Conservation (phyloP, 2,888 invertebrate species). For the Polydrusus cervinus region DNA sequence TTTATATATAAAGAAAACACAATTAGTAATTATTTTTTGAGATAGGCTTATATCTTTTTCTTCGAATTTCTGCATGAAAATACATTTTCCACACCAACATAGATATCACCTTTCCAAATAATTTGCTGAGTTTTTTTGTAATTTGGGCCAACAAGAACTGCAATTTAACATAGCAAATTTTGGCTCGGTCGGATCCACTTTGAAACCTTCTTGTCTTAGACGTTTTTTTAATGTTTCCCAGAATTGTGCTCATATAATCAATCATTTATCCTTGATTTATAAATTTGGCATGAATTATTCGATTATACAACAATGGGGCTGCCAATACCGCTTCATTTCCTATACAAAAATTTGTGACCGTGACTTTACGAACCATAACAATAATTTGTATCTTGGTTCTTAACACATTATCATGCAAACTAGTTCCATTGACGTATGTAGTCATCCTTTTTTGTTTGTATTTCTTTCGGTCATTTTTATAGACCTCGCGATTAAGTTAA, state of each 20-base stretch:
- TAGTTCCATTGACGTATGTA: neutral
- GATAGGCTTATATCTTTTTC: no score
- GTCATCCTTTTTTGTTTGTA: neutral
- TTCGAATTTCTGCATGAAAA: no score
- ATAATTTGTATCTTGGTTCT: neutral
- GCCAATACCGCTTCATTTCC: neutral
- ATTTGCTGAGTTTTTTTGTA: no score
- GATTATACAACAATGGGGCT: neutral
- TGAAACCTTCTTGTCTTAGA: no score
- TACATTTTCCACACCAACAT: no score
- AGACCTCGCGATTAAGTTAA: neutral
- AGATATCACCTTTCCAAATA: no score
- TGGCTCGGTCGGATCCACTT: no score
- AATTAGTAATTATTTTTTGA: no score
- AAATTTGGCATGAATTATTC: neutral
- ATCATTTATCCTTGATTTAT: slow-evolving; percentile 9
- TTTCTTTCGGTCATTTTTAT: slow-evolving; percentile 10
- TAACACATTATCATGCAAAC: slow-evolving; percentile 1
- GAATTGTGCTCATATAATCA: neutral
- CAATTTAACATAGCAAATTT: no score
- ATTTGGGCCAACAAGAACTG: no score
- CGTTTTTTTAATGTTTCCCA: no score
- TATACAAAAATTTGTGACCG: neutral
- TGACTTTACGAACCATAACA: neutral
- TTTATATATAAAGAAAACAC: no score